Evolutionary conservation across 2,888 invertebrate species (phyloP).

Genomic region (Leucoma salicis): DNA sequence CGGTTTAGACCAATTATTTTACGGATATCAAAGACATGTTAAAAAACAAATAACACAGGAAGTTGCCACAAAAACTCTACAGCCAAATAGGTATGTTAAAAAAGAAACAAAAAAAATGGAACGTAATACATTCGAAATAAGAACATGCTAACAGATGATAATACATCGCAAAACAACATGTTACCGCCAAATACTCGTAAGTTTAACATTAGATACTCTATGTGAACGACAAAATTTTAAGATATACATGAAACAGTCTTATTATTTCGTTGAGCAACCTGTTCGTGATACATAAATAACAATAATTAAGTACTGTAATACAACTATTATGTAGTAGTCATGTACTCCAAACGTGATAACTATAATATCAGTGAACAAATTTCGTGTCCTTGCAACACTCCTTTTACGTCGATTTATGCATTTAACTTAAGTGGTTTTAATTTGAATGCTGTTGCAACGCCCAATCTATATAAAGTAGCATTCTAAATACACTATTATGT

Average conservation of each 20-base stretch:
- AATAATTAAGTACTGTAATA: too few relatives aligned
- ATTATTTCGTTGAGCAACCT: slow-evolving; percentile 24
- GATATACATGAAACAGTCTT: slow-evolving; percentile 31
- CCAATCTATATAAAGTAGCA: slow-evolving; percentile 1
- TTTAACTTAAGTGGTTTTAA: not conserved
- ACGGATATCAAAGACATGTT: too few relatives aligned
- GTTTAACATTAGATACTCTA: slow-evolving; percentile 18
- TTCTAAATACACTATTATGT: slow-evolving; percentile 1
- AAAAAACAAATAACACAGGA: too few relatives aligned
- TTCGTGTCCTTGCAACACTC: slow-evolving; percentile 29
- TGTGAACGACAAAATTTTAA: slow-evolving; percentile 28
- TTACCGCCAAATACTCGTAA: slow-evolving; percentile 10
- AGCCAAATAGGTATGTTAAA: too few relatives aligned
- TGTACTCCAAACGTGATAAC: slow-evolving; percentile 10
- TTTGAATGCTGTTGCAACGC: slow-evolving; percentile 3
- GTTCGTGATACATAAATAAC: slow-evolving; percentile 21
- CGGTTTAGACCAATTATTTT: too few relatives aligned
- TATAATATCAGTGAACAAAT: slow-evolving; percentile 12
- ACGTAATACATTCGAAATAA: not conserved
- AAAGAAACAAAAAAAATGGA: too few relatives aligned
- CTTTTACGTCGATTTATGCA: slow-evolving; percentile 29
- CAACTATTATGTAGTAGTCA: too few relatives aligned
- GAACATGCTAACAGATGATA: not conserved
- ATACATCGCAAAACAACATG: slow-evolving; percentile 3
- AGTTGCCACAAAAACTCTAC: too few relatives aligned